phyloP scores from a whole-genome alignment of 2,113 vertebrate species.

The Acanthisitta chloris region DNA sequence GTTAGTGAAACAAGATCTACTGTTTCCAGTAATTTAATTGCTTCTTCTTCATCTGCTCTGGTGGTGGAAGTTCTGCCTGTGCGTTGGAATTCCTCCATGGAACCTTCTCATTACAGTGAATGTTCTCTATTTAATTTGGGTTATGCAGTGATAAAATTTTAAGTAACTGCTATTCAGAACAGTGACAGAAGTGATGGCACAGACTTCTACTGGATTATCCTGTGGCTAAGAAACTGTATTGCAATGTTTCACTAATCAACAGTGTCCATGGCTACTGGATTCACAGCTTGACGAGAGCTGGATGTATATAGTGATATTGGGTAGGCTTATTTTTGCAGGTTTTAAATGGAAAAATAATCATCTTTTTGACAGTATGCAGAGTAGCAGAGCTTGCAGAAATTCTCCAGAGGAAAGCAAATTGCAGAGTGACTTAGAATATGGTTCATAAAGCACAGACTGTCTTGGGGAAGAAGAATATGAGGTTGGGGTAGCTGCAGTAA shows the following conservation, averaged over 20 bases:
- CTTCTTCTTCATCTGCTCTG: not conserved
- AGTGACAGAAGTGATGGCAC: not conserved
- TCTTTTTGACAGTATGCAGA: not conserved
- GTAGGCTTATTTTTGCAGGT: not conserved
- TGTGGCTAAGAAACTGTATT: not conserved
- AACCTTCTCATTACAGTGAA: not conserved
- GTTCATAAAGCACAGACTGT: fast-evolving
- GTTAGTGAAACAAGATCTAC: not conserved
- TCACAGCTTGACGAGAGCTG: not conserved
- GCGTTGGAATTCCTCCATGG: not conserved
- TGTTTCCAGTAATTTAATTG: not conserved
- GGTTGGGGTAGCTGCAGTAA: not conserved
- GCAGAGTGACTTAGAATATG: not conserved
- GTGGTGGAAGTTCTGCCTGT: not conserved
- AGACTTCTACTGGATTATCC: not conserved
- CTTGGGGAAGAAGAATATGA: not conserved
- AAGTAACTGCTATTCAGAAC: not conserved
- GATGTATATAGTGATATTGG: not conserved
- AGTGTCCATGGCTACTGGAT: not conserved
- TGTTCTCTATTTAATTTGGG: not conserved
- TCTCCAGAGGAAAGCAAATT: not conserved
- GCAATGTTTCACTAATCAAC: not conserved
- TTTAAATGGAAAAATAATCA: not conserved
- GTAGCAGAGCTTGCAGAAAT: not conserved
- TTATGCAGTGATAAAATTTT: not conserved